Conservation (phyloP, 2,113 vertebrate genomes). For the Forbesichthys agassizii region DNA sequence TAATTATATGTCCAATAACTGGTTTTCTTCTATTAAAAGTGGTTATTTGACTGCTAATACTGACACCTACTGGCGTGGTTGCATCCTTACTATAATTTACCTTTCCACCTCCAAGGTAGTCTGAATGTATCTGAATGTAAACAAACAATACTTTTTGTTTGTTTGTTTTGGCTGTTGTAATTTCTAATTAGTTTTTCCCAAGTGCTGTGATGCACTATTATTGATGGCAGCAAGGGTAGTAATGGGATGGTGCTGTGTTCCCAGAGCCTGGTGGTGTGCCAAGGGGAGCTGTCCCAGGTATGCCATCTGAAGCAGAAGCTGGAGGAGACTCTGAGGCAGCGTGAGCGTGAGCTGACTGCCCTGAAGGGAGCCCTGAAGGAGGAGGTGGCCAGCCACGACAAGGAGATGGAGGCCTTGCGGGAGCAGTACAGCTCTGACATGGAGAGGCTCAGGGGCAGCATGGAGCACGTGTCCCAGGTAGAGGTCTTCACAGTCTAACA, state of each 20-base stretch:
- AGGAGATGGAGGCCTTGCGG: constrained; percentile 77
- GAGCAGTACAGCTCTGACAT: constrained; percentile 86
- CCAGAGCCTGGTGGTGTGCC: constrained; percentile 58
- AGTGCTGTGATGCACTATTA: background rate
- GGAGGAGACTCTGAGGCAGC: constrained; percentile 83
- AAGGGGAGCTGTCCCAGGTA: constrained; percentile 63
- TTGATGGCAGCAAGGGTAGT: background rate
- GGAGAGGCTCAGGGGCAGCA: constrained; percentile 84
- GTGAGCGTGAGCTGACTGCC: constrained; percentile 80
- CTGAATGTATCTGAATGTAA: too few species aligned
- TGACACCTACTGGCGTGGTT: too few species aligned
- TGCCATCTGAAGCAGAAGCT: constrained; percentile 74
- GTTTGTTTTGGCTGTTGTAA: background rate
- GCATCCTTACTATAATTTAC: too few species aligned
- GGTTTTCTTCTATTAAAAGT: too few species aligned
- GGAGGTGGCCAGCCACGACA: constrained; percentile 79
- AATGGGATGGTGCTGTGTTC: background rate
- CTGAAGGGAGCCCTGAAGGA: constrained; percentile 82
- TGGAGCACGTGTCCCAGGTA: constrained; percentile 89
- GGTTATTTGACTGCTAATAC: too few species aligned
- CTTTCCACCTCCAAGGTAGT: too few species aligned
- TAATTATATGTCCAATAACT: too few species aligned
- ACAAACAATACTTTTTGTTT: too few species aligned
- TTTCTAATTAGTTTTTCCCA: background rate
- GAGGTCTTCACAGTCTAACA: constrained; percentile 29